Conservation (phyloP, 2,888 invertebrate genomes). For the Spisula subtruncata region DNA sequence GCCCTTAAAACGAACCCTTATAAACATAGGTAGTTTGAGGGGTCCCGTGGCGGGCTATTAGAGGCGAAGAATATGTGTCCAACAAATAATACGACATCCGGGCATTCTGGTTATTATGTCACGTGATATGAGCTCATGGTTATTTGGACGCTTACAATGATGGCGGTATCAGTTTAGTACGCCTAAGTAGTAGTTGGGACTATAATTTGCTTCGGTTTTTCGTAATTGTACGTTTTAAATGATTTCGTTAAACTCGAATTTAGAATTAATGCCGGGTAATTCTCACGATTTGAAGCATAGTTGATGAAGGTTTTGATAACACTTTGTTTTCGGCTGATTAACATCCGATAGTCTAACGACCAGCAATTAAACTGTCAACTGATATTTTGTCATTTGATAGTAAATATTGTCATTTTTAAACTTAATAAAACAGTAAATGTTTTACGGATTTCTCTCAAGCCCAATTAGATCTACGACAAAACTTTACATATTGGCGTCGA, state of each 20-base stretch:
- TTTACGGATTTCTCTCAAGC: conserved; percentile 20
- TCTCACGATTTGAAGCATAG: conserved; percentile 24
- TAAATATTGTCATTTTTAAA: conserved; percentile 34
- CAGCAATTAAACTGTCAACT: conserved; percentile 43
- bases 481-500: background rate
- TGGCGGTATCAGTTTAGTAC: conserved; percentile 41
- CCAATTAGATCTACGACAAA: background rate
- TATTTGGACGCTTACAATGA: conserved; percentile 39
- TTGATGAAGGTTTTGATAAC: conserved; percentile 11
- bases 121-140: conserved; percentile 56
- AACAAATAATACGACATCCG: conserved; percentile 55
- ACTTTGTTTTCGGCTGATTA: conserved; percentile 34
- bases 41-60: conserved; percentile 38
- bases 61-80: conserved; percentile 17
- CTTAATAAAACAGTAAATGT: conserved; percentile 25
- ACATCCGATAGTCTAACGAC: background rate
- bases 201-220: background rate
- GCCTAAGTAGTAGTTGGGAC: conserved; percentile 40
- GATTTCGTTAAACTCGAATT: conserved; percentile 12
- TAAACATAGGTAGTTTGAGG: conserved; percentile 55
- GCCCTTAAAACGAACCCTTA: conserved; percentile 60
- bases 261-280: background rate
- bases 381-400: conserved; percentile 15
- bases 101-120: conserved; percentile 63
- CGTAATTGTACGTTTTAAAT: conserved; percentile 44